These are phyloP conservation scores for Drosophila yooni DNA, from an alignment of 2,888 invertebrate species.

Conservation along the genomic window DNA sequence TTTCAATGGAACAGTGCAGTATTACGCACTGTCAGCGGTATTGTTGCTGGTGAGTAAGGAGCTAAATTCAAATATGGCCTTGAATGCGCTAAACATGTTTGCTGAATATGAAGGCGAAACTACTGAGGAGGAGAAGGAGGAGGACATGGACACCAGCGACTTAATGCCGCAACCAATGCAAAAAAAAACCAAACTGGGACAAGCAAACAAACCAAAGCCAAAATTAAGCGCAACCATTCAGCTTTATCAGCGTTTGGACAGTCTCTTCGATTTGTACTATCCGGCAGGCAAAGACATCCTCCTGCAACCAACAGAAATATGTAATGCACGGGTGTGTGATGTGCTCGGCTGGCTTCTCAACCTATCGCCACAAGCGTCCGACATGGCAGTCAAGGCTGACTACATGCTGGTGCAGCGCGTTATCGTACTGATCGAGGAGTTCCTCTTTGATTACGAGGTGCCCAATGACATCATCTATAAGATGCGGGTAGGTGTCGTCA, in stretches of 20 bases:
- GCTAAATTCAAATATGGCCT: neutral
- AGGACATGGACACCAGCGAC: neutral
- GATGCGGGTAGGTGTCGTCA: constrained; percentile 80
- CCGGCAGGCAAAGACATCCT: constrained; percentile 65
- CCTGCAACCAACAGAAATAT: constrained; percentile 29
- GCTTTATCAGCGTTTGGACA: constrained; percentile 43
- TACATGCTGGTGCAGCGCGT: constrained; percentile 73
- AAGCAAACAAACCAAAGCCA: neutral
- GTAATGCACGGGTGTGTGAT: constrained; percentile 71
- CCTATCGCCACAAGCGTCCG: constrained; percentile 66
- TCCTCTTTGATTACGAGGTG: constrained; percentile 71
- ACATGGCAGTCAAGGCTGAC: constrained; percentile 55
- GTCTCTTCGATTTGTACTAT: constrained; percentile 67
- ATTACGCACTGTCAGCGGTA: constrained; percentile 58
- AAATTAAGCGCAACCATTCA: neutral
- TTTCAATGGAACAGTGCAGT: constrained; percentile 53
- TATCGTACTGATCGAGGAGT: constrained; percentile 66
- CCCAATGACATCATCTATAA: constrained; percentile 75
- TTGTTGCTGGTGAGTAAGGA: constrained; percentile 69
- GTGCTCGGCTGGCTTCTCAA: constrained; percentile 78
- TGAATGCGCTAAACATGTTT: constrained; percentile 35
- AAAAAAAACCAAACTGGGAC: neutral
- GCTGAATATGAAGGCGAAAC: constrained; percentile 23
- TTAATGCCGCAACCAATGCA: neutral
- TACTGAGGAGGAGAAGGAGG: neutral